Conservation (phyloP, 1,140 invertebrate genomes). For the Fopius arisanus region DNA sequence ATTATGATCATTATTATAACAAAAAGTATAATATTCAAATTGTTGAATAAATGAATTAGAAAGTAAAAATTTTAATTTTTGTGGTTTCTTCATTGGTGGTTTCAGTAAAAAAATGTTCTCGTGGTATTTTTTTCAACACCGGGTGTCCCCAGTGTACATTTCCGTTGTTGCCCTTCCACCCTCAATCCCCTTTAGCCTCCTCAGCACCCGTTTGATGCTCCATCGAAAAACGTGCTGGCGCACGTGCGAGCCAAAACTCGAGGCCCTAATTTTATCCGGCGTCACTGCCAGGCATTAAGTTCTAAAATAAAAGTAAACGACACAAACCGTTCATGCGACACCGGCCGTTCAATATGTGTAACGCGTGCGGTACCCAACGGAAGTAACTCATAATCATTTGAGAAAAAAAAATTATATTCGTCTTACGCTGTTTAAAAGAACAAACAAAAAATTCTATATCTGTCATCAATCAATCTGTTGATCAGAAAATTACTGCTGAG, state of each 20-base stretch:
- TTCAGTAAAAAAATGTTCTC: background rate
- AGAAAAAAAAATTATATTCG: background rate
- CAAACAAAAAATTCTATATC: too few species aligned
- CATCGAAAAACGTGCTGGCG: slow-evolving; percentile 15
- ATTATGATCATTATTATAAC: too few species aligned
- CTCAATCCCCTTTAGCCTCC: background rate
- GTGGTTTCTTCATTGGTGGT: background rate
- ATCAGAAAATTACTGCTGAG: too few species aligned
- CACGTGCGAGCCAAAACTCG: slow-evolving; percentile 13
- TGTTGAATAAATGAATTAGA: too few species aligned
- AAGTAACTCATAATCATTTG: slow-evolving; percentile 14
- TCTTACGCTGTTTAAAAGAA: background rate
- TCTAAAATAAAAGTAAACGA: slow-evolving; percentile 20
- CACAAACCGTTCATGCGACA: slow-evolving; percentile 28
- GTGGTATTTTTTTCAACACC: background rate
- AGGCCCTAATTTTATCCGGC: slow-evolving; percentile 26
- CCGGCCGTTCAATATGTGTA: slow-evolving; percentile 14
- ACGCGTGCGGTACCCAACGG: slow-evolving; percentile 4
- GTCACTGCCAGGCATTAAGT: slow-evolving; percentile 9
- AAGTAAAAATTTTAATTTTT: too few species aligned
- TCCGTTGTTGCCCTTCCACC: background rate
- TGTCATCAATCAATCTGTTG: too few species aligned
- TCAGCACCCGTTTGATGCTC: slow-evolving; percentile 8
- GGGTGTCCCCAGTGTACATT: background rate
- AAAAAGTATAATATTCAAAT: too few species aligned